A percentile compares a stretch with the other conserved stretches of the same genome.
Evolutionary conservation across 2,888 invertebrate genomes (phyloP).

Genomic region (Euplagia quadripunctaria): DNA sequence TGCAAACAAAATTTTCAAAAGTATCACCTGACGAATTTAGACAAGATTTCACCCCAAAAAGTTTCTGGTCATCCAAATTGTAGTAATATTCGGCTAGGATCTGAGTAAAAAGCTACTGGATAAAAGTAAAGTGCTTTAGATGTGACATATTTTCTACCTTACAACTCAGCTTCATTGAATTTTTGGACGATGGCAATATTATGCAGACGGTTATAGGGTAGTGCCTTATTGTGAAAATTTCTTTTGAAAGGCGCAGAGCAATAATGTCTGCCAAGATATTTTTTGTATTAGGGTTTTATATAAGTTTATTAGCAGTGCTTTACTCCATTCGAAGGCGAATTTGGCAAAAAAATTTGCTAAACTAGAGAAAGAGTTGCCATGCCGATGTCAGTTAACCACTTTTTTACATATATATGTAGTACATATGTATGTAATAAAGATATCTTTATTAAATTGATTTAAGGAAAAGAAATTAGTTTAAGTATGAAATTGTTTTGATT

Average conservation of each 20-base stretch:
- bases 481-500: too few relatives aligned
- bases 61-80: neutral
- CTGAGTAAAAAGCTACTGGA: neutral
- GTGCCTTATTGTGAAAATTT: conserved; percentile 26
- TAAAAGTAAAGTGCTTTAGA: conserved; percentile 13
- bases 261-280: neutral
- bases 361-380: neutral
- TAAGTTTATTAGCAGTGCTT: neutral
- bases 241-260: conserved; percentile 22
- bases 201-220: conserved; percentile 29
- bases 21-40: neutral
- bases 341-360: neutral
- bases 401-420: too few relatives aligned
- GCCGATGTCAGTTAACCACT: too few relatives aligned
- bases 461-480: neutral
- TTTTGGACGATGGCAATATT: conserved; percentile 39
- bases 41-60: neutral
- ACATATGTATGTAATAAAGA: too few relatives aligned
- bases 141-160: conserved; percentile 20
- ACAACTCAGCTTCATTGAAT: conserved; percentile 32
- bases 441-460: neutral
- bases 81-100: neutral
- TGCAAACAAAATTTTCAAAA: too few relatives aligned
- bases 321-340: neutral
- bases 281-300: neutral